phyloP scores from a whole-genome alignment of 2,113 vertebrate species.

The Pterocles burchelli region DNA sequence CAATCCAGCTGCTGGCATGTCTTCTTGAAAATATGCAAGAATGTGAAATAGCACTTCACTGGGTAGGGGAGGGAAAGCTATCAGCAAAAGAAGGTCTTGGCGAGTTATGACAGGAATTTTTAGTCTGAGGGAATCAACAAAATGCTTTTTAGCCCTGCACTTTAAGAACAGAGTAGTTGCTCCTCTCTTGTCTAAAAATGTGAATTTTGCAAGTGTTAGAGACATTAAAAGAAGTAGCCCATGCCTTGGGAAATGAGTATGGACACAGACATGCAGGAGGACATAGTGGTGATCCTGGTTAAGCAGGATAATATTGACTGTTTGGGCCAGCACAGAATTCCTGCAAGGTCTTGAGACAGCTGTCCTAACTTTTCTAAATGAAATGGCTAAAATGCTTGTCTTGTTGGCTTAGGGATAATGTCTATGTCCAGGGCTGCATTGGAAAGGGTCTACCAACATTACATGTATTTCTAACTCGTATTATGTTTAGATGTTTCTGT shows the following conservation, averaged over 20 bases:
- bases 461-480: not conserved
- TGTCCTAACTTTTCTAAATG: not conserved
- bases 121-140: slow-evolving; percentile 15
- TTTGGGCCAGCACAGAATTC: not conserved
- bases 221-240: not conserved
- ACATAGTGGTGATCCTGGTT: not conserved
- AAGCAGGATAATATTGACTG: not conserved
- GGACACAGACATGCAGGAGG: not conserved
- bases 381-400: not conserved
- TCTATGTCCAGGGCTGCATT: not conserved
- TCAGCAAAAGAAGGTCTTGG: not conserved
- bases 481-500: not conserved
- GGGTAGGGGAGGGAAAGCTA: not conserved
- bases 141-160: not conserved
- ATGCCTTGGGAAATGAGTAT: not conserved
- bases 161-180: slow-evolving; percentile 2
- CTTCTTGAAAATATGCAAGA: slow-evolving; percentile 46
- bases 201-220: not conserved
- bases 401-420: not conserved
- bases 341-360: not conserved
- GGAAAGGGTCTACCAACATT: not conserved
- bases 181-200: not conserved
- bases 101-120: slow-evolving; percentile 57
- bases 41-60: slow-evolving; percentile 21
- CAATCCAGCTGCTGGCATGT: not conserved